Base-by-base conservation (phyloP, 2,888 invertebrate species). In the Cephus nigrinus region DNA sequence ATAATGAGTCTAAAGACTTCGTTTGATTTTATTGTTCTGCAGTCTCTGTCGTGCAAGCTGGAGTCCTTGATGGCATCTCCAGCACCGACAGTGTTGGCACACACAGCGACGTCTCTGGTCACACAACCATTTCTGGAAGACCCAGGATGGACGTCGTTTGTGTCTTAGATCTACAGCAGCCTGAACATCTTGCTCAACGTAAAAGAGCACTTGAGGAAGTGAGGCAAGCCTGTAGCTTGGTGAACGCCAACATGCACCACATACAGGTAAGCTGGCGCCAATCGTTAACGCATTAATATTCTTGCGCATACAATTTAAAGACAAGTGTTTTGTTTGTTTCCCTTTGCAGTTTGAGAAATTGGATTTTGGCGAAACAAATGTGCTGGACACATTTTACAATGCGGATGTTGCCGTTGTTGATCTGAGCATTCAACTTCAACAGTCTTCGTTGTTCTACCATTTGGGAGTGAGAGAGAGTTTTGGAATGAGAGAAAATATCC, bases 391-490 rank as follows among this genome's bases (percentile, higher is more conserved):
- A 84, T 99, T 99, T 92, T 99, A 99, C 92, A 98, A 98, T 94
- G 99, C 99, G 0, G 99, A 99, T 92, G 98, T 99, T 73, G 98
- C 98, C 0, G 94, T 99, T 69, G 98, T 99, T 72, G 99, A 99
- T 92, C 93, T 99, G 85, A 98, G 98, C 68, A 93, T 98, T 76
- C 96, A 96, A 86, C 92, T 96, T 35, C 99, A 99, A 92, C 98
- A 98, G 91, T 97, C 98, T 83, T 96, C 98, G 0, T 93, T 99
- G 79, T 96, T 98, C 86, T 99, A 99, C 92, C 99, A 99, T 90
- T 94, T 99, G 75, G 99, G 99, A 72, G 98, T 99, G 0, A 93
- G 99, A 75, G 99, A 99, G 92, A 98, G 98, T 90, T 98, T 98
- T 92, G 97, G 97, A 79, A 99, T 98, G 98, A 98, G 97, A 89